These are phyloP conservation scores for Epicampocera succincta DNA, from an alignment of 2,888 invertebrate genomes.

Conservation along the genomic window DNA sequence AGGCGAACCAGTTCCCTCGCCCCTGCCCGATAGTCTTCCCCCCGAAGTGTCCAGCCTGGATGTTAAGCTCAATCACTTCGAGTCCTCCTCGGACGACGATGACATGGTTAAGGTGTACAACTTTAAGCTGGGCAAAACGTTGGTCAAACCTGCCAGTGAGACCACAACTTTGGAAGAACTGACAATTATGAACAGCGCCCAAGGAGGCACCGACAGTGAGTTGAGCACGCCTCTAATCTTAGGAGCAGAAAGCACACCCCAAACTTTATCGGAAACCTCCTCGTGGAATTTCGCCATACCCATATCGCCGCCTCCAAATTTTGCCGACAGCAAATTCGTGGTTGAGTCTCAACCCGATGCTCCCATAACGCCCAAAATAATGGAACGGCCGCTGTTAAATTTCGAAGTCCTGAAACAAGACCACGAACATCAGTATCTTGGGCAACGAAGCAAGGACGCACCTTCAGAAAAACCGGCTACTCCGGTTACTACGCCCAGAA, in stretches of 20 bases:
- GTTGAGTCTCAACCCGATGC: constrained; percentile 62
- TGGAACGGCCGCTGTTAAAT: constrained; percentile 70
- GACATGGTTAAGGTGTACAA: constrained; percentile 80
- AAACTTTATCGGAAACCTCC: constrained; percentile 67
- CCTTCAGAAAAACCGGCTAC: neutral
- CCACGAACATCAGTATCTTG: constrained; percentile 2
- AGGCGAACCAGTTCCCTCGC: constrained; percentile 77
- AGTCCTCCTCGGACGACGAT: constrained; percentile 81
- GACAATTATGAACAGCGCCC: constrained; percentile 55
- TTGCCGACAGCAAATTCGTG: constrained; percentile 75
- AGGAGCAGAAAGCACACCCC: constrained; percentile 39
- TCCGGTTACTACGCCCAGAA: constrained; percentile 44
- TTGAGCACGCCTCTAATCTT: constrained; percentile 55
- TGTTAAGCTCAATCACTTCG: constrained; percentile 74
- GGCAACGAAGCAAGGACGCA: neutral
- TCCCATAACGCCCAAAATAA: constrained; percentile 72
- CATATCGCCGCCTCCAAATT: constrained; percentile 80
- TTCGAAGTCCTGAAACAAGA: constrained; percentile 69
- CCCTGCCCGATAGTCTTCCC: constrained; percentile 74
- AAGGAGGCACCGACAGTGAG: constrained; percentile 64
- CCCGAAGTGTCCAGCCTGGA: constrained; percentile 71
- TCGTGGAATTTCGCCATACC: constrained; percentile 79
- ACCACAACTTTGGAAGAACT: constrained; percentile 71
- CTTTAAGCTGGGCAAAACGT: constrained; percentile 79
- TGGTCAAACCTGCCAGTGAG: constrained; percentile 72